Evolutionary conservation across 2,888 invertebrate genomes (phyloP).

Genomic region (Ophioninae sp.): DNA sequence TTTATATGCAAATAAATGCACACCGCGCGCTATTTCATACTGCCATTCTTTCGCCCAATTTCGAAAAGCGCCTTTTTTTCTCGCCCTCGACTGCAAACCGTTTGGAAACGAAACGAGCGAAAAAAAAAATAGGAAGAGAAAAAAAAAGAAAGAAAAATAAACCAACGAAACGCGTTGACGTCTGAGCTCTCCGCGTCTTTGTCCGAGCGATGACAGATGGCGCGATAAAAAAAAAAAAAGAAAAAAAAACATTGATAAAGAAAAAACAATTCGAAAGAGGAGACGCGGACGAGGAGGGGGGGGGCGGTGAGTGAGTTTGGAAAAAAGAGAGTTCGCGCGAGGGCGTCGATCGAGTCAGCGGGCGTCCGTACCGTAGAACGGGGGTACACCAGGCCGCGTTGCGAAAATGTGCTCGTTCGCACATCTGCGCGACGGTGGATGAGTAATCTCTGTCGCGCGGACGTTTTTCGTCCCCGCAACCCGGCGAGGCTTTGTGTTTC

Average conservation of each 20-base stretch:
- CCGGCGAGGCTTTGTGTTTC: slow-evolving; percentile 41
- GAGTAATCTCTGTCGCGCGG: slow-evolving; percentile 34
- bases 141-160: background rate
- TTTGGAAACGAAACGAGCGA: too few relatives aligned
- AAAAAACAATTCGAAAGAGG: slow-evolving; percentile 23
- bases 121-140: too few relatives aligned
- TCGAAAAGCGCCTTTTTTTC: background rate
- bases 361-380: background rate
- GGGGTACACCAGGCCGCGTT: slow-evolving; percentile 19
- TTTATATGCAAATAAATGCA: slow-evolving; percentile 26
- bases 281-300: background rate
- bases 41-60: background rate
- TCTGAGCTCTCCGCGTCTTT: slow-evolving; percentile 13
- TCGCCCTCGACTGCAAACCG: background rate
- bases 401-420: slow-evolving; percentile 36
- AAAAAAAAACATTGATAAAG: slow-evolving; percentile 11
- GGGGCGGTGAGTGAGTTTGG: background rate
- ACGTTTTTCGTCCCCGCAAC: too few relatives aligned
- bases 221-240: too few relatives aligned
- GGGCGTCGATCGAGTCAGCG: slow-evolving; percentile 23
- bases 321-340: slow-evolving; percentile 17
- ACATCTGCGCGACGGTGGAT: slow-evolving; percentile 32
- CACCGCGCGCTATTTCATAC: background rate
- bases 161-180: slow-evolving; percentile 8
- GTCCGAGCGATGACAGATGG: slow-evolving; percentile 34